phyloP scores from a whole-genome alignment of 1,140 invertebrate species.

The Meloidogyne hapla region DNA sequence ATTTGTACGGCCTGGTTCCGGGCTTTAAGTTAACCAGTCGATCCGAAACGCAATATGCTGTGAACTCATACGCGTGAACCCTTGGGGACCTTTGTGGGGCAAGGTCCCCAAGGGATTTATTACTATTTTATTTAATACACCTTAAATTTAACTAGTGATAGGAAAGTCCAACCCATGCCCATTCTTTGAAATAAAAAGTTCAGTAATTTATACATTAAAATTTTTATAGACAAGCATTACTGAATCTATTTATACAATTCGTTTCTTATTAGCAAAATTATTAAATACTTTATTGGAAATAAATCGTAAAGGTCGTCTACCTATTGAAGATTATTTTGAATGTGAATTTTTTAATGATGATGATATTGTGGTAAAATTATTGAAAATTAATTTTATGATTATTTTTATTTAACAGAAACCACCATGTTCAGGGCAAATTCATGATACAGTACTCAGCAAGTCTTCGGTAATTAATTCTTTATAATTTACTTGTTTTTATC shows the following conservation, averaged over 20 bases:
- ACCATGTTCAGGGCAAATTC: conserved; percentile 54
- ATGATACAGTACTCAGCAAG: conserved; percentile 54
- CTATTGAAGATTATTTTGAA: conserved; percentile 56
- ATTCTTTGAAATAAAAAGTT: too few species aligned
- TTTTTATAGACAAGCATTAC: conserved; percentile 27
- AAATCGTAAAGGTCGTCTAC: conserved; percentile 44
- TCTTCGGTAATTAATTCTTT: conserved; percentile 39
- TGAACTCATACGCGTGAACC: too few species aligned
- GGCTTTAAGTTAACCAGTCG: too few species aligned
- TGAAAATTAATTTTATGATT: conserved; percentile 21
- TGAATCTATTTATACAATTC: conserved; percentile 56
- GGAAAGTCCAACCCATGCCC: too few species aligned
- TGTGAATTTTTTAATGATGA: conserved; percentile 59
- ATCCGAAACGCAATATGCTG: too few species aligned
- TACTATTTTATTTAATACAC: too few species aligned
- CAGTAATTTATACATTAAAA: not conserved
- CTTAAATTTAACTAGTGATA: too few species aligned
- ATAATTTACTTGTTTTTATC: too few species aligned
- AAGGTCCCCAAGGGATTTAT: too few species aligned
- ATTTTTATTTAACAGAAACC: conserved; percentile 42
- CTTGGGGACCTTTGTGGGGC: too few species aligned
- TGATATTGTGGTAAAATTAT: conserved; percentile 46
- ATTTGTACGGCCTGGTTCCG: too few species aligned
- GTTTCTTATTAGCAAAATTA: conserved; percentile 51
- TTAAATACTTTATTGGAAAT: conserved; percentile 45